Percentiles rank a stretch among this genome's conserved stretches.
phyloP scores from a whole-genome alignment of 2,888 invertebrate genomes.

The Spatulosminthurus flaviceps region DNA sequence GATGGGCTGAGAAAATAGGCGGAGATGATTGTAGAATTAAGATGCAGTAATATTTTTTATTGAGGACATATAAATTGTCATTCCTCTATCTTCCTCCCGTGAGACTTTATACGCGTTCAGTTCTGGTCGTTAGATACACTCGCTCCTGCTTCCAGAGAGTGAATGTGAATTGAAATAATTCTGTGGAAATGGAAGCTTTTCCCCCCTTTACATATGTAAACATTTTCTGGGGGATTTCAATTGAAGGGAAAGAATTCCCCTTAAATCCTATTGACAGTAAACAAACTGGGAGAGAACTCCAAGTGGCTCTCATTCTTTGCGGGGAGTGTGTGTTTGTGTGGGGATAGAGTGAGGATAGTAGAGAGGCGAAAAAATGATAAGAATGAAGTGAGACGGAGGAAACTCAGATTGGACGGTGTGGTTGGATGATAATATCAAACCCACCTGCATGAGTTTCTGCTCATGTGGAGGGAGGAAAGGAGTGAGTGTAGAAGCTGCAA shows the following conservation, averaged over 20 bases:
- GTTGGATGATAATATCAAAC: constrained; percentile 8
- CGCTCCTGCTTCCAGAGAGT: no score
- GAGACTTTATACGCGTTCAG: neutral
- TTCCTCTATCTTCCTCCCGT: constrained; percentile 9
- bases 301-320: neutral
- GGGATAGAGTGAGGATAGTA: no score
- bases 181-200: neutral
- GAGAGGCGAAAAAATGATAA: neutral
- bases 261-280: neutral
- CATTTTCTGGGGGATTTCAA: neutral
- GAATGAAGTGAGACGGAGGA: constrained; percentile 5
- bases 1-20: no score
- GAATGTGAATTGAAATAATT: neutral
- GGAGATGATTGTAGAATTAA: constrained; percentile 5
- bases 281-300: no score
- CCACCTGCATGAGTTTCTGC: neutral
- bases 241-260: neutral
- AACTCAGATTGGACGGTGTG: neutral
- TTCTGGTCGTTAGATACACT: neutral
- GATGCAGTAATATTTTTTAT: constrained; percentile 8
- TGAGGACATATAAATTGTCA: neutral
- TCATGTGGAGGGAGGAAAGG: neutral
- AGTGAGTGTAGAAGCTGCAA: neutral
- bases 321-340: no score
- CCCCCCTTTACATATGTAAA: neutral